Evolutionary conservation across 2,113 vertebrate species (phyloP).

Genomic region (Triplophysa dalaica): DNA sequence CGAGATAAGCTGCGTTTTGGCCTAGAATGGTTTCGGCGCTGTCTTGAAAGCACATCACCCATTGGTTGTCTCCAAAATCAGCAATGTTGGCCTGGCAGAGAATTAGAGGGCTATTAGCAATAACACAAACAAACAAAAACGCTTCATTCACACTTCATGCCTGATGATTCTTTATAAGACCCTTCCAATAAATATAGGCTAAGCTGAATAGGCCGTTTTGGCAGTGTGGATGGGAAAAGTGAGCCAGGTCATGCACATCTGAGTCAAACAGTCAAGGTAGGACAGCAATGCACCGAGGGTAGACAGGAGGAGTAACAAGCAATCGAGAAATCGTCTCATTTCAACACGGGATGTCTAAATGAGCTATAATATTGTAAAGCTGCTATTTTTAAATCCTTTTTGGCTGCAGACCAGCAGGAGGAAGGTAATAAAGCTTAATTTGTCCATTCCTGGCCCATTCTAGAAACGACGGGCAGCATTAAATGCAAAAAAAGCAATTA

Average conservation of each 20-base stretch:
- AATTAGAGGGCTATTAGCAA: not conserved
- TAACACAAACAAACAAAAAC: not conserved
- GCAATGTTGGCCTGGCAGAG: slow-evolving; percentile 85
- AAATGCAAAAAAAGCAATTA: slow-evolving; percentile 42
- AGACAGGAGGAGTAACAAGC: slow-evolving; percentile 50
- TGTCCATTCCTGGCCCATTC: not conserved
- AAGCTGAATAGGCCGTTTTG: not conserved
- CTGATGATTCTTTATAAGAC: not conserved
- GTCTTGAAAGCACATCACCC: slow-evolving; percentile 98
- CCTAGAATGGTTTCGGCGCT: slow-evolving; percentile 90
- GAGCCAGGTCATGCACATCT: slow-evolving; percentile 2
- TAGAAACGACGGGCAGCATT: slow-evolving; percentile 11
- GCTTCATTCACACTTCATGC: not conserved
- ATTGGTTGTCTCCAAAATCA: slow-evolving; percentile 91
- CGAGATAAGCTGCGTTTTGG: slow-evolving; percentile 86
- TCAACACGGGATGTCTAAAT: slow-evolving; percentile 53
- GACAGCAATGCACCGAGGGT: slow-evolving; percentile 49
- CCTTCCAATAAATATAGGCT: not conserved
- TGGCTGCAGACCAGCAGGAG: slow-evolving; percentile 38
- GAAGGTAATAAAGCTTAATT: not conserved
- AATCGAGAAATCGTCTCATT: slow-evolving; percentile 53
- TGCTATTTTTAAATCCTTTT: slow-evolving; percentile 39
- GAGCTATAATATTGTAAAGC: slow-evolving; percentile 45
- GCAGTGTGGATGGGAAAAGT: slow-evolving; percentile 4
- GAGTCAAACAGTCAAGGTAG: slow-evolving; percentile 41